Conservation (phyloP, 2,888 invertebrate genomes). For the Dasypogon diadema region DNA sequence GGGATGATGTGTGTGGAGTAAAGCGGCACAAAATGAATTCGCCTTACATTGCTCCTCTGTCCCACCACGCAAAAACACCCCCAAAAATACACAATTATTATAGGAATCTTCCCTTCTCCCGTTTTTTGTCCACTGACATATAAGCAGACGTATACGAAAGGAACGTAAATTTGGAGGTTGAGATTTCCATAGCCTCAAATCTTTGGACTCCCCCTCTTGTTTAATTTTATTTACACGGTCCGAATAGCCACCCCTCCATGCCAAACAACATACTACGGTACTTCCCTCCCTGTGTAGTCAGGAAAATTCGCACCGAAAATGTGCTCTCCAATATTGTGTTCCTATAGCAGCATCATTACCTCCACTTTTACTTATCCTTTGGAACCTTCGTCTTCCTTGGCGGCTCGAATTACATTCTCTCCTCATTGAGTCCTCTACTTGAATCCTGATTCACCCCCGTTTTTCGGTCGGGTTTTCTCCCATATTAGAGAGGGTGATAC, state of each 20-base stretch:
- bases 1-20: conserved; percentile 1
- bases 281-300: not conserved
- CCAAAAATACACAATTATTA: conserved; percentile 16
- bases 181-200: conserved; percentile 17
- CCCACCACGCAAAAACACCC: not conserved
- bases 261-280: not conserved
- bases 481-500: conserved; percentile 16
- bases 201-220: conserved; percentile 15
- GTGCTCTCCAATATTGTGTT: conserved; percentile 12
- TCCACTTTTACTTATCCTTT: conserved; percentile 52
- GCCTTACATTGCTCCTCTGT: conserved; percentile 52
- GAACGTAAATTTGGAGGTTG: conserved; percentile 9
- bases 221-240: conserved; percentile 36
- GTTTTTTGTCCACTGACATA: not conserved
- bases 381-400: conserved; percentile 35
- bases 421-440: conserved; percentile 7
- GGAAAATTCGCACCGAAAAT: conserved; percentile 45
- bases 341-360: conserved; percentile 34
- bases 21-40: conserved; percentile 51
- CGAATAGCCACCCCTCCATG: conserved; percentile 18
- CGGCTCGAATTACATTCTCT: not conserved
- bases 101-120: conserved; percentile 26
- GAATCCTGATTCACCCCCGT: not conserved
- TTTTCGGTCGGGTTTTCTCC: conserved; percentile 8
- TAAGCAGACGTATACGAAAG: not conserved